Evolutionary conservation across 1,140 invertebrate species (phyloP).

Genomic region (Phenacoccus solenopsis): DNA sequence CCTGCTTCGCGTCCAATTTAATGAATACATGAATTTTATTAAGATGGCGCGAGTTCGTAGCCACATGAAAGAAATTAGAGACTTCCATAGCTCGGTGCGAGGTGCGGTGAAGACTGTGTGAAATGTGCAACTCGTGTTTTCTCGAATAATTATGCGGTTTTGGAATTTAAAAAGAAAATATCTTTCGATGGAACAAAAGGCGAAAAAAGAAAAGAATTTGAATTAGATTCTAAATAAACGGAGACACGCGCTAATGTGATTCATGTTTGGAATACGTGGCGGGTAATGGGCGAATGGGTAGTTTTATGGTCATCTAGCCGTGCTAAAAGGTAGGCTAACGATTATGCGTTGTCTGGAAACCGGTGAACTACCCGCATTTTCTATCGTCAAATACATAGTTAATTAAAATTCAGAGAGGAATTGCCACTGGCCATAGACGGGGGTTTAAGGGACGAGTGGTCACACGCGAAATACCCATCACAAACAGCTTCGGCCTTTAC

Average conservation of each 20-base stretch:
- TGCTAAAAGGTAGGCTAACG: background rate
- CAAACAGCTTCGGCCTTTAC: background rate
- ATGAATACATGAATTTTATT: conserved; percentile 1
- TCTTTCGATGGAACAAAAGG: too few species aligned
- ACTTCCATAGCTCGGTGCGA: too few species aligned
- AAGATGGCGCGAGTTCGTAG: background rate
- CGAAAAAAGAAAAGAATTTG: too few species aligned
- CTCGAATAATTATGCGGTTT: too few species aligned
- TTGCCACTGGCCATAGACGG: background rate
- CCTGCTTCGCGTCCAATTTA: background rate
- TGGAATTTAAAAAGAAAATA: too few species aligned
- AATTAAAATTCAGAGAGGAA: conserved; percentile 10
- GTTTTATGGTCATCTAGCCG: background rate
- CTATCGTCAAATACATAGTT: background rate
- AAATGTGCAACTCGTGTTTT: too few species aligned
- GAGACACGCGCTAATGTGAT: too few species aligned
- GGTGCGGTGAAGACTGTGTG: too few species aligned
- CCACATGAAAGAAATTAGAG: too few species aligned
- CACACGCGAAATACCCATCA: conserved; percentile 9
- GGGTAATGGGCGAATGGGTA: background rate
- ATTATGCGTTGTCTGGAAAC: background rate
- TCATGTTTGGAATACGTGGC: background rate
- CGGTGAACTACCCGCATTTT: background rate
- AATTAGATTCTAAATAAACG: too few species aligned
- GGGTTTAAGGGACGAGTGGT: background rate